Conservation (phyloP, 2,888 invertebrate genomes). For the Dexiosoma caninum region DNA sequence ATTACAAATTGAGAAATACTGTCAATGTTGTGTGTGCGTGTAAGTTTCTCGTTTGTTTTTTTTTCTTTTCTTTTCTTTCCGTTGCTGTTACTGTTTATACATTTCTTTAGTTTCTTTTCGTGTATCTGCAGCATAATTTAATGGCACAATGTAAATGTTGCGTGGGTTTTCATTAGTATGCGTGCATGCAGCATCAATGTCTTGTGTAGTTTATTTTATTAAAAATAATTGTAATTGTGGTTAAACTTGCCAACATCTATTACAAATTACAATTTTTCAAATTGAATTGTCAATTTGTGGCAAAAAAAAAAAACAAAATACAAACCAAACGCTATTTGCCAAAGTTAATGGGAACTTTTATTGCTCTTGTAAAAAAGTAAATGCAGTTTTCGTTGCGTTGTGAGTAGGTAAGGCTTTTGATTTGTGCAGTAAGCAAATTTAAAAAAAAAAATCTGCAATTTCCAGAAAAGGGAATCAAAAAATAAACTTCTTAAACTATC, state of each 20-base stretch:
- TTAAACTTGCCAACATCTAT: constrained; percentile 51
- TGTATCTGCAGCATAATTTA: constrained; percentile 18
- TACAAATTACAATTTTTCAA: constrained; percentile 58
- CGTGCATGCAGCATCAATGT: constrained; percentile 34
- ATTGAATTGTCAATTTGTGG: constrained; percentile 49
- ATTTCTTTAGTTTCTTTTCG: neutral
- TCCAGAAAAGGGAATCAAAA: no score
- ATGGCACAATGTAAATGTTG: neutral
- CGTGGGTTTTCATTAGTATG: constrained; percentile 37
- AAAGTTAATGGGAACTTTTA: constrained; percentile 23
- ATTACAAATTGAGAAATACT: constrained; percentile 75
- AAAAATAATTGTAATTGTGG: constrained; percentile 57
- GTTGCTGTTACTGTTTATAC: no score
- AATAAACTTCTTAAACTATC: no score
- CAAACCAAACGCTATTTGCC: neutral
- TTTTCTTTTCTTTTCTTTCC: neutral
- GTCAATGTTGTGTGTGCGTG: constrained; percentile 48
- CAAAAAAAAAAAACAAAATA: constrained; percentile 15
- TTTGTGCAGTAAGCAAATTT: no score
- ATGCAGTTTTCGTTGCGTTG: no score
- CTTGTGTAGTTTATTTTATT: constrained; percentile 38
- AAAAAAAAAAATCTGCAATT: no score
- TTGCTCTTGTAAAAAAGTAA: neutral
- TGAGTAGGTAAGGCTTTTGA: no score
- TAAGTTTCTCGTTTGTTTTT: neutral